A percentile compares a stretch with the other conserved stretches of the same genome.
Conservation (phyloP, 2,888 invertebrate species). For the Steinernema hermaphroditum region DNA sequence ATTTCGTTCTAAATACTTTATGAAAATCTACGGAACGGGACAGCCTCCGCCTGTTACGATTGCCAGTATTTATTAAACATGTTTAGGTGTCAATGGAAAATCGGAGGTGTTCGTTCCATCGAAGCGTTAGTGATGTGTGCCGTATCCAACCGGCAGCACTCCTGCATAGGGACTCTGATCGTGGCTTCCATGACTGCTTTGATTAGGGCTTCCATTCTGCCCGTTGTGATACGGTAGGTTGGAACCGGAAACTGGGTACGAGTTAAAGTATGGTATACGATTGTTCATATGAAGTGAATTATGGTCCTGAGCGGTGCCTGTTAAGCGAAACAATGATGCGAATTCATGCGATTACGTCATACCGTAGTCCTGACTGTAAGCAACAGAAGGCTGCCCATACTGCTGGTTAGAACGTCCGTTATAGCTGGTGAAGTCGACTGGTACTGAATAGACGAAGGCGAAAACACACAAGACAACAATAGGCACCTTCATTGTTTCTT, state of each 20-base stretch:
- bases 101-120: not conserved
- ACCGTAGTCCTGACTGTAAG: not conserved
- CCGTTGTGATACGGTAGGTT: not conserved
- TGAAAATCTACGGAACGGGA: too few species aligned
- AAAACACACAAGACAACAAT: not conserved
- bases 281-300: not conserved
- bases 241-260: not conserved
- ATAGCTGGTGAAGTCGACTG: slow-evolving; percentile 6
- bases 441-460: not conserved
- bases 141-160: not conserved
- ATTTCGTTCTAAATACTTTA: too few species aligned
- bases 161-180: not conserved
- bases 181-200: not conserved
- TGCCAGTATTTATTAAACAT: too few species aligned
- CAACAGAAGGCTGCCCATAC: not conserved
- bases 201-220: not conserved
- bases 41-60: too few species aligned
- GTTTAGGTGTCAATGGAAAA: not conserved
- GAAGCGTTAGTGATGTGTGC: not conserved
- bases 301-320: too few species aligned
- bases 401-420: slow-evolving; percentile 3
- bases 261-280: not conserved
- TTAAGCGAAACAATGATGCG: too few species aligned
- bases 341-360: too few species aligned
- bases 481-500: not conserved